Evolutionary conservation across 2,113 vertebrate species (phyloP), one percentile per base, ranked within the genome.

Genomic region (Pygoscelis adeliae): DNA sequence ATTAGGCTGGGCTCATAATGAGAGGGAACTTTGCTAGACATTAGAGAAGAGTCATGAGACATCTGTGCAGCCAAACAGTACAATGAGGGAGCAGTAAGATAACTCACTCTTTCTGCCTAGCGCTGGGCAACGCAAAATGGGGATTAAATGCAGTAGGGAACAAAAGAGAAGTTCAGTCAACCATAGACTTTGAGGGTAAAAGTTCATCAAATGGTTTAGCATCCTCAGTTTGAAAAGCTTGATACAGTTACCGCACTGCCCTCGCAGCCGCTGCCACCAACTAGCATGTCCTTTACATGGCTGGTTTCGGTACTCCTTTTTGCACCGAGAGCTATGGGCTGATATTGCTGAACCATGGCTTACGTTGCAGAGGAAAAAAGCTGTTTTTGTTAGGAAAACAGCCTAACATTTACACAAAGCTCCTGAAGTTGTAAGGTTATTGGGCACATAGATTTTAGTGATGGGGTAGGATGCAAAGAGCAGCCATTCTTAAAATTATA

Each of bases 401-500:
- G 5, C 23, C 47, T 63, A 36, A 79, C 4, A 15, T 73, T 56
- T 49, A 47, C 30, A 53, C 19, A 77, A 49, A 70, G 5, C 6
- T 89, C 32, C 38, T 0, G 2, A 56, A 59, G 23, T 4, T 42
- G 13, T 38, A 38, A 59, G 3, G 20, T 65, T 79, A 53, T 82
- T 65, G 15, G 25, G 9, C 30, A 46, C 18, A 25, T 18, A 53
- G 53, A 82, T 93, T 91, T 87, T 80, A 56, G 36, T 26, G 53
- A 73, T 32, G 25, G 21, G 25, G 12, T 32, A 72, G 44, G 30
- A 59, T 46, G 55, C 16, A 52, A 72, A 62, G 29, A 56, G 40
- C 49, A 91, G 12, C 20, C 38, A 8, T 92, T 87, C 87, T 83
- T 91, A 94, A 92, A 96, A 89, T 84, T 30, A 25, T 46, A 69